Conservation (phyloP, 2,113 vertebrate genomes). For the Rhipidura dahli region DNA sequence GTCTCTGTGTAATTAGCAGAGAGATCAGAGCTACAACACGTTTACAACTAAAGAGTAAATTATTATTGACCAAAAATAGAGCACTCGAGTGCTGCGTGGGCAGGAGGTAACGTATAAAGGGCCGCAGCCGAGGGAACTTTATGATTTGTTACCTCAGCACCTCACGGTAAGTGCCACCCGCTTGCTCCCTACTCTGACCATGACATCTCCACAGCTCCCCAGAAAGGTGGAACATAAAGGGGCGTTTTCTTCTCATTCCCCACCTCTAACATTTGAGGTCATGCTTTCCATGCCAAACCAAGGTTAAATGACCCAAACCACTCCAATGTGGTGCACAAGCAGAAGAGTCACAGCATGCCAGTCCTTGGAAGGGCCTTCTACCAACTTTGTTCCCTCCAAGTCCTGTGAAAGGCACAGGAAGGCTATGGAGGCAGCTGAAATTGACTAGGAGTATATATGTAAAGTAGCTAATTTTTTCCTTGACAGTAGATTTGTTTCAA, state of each 20-base stretch:
- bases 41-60: slow-evolving; percentile 64
- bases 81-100: slow-evolving; percentile 4
- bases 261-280: background rate
- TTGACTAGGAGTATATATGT: background rate
- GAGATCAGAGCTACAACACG: slow-evolving; percentile 62
- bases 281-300: background rate
- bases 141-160: slow-evolving; percentile 16
- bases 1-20: slow-evolving; percentile 49
- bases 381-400: background rate
- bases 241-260: background rate
- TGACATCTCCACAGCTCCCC: background rate
- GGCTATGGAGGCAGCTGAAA: background rate
- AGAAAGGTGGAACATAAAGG: background rate
- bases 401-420: background rate
- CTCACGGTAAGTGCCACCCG: slow-evolving; percentile 37
- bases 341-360: background rate
- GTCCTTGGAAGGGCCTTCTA: background rate
- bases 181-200: background rate
- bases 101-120: slow-evolving; percentile 48
- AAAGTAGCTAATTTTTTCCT: background rate
- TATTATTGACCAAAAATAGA: slow-evolving; percentile 69
- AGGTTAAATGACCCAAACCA: background rate
- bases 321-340: background rate
- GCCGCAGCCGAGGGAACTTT: background rate
- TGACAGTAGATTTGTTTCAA: background rate